phyloP scores from a whole-genome alignment of 2,797 vertebrate genomes.

The Hydrophis major region DNA sequence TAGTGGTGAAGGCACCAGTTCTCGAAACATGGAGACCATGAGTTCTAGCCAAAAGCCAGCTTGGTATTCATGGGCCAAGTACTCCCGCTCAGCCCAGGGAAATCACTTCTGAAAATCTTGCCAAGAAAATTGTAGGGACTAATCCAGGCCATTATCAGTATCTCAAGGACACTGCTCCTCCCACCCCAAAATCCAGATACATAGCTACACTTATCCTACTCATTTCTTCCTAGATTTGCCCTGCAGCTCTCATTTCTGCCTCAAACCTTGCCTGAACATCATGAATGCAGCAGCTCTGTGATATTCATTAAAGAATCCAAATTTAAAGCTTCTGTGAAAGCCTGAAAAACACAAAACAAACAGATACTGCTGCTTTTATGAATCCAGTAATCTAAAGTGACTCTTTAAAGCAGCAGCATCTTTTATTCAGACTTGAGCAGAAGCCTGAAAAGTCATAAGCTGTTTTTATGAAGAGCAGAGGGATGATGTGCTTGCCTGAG shows the following conservation, averaged over 20 bases:
- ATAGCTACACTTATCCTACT: background rate
- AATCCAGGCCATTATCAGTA: background rate
- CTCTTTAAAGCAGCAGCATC: background rate
- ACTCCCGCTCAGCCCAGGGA: background rate
- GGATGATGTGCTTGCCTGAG: background rate
- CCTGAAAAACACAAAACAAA: background rate
- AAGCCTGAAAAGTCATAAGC: background rate
- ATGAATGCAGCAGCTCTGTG: background rate
- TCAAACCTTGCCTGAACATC: background rate
- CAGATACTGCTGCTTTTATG: background rate
- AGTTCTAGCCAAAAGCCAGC: background rate
- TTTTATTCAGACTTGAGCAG: background rate
- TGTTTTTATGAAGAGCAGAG: background rate
- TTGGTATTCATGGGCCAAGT: background rate
- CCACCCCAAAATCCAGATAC: background rate
- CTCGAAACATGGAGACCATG: background rate
- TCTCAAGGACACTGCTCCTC: background rate
- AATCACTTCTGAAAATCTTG: background rate
- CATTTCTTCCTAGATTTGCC: background rate
- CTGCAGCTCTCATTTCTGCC: background rate
- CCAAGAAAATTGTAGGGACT: background rate
- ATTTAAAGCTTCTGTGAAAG: background rate
- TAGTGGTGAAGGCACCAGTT: background rate
- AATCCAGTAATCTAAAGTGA: background rate
- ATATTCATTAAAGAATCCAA: background rate